A percentile compares a stretch with the other conserved stretches of the same genome.
These are phyloP conservation scores for Pica pica DNA, from an alignment of 2,113 vertebrate species.

Conservation along the genomic window DNA sequence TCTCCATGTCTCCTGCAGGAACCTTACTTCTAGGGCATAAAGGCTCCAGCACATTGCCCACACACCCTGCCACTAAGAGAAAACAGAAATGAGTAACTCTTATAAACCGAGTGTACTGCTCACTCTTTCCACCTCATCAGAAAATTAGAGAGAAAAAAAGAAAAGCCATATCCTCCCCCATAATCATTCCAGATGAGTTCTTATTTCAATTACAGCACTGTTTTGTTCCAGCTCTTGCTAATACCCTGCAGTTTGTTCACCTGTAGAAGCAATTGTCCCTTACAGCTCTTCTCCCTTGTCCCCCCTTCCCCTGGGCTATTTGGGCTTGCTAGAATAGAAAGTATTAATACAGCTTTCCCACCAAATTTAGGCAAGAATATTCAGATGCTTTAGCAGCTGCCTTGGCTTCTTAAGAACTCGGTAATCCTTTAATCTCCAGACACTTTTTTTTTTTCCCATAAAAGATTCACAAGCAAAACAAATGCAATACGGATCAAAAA, in stretches of 20 bases:
- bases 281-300: background rate
- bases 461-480: slow-evolving; percentile 81
- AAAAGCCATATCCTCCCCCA: background rate
- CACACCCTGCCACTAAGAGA: background rate
- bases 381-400: slow-evolving; percentile 77
- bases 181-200: background rate
- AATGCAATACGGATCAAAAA: slow-evolving; percentile 84
- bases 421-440: slow-evolving; percentile 84
- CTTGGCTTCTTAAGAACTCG: slow-evolving; percentile 73
- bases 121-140: slow-evolving; percentile 37
- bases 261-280: slow-evolving; percentile 22
- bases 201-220: slow-evolving; percentile 2
- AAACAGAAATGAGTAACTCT: background rate
- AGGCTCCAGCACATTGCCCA: background rate
- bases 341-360: slow-evolving; percentile 66
- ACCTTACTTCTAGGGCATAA: background rate
- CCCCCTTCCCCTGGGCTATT: background rate
- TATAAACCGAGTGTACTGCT: background rate
- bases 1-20: background rate
- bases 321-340: slow-evolving; percentile 33
- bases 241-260: slow-evolving; percentile 33
- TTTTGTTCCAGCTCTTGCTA: background rate
- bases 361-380: slow-evolving; percentile 70
- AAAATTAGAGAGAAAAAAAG: background rate
- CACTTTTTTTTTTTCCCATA: slow-evolving; percentile 68